phyloP scores from a whole-genome alignment of 2,797 vertebrate genomes.

The Vultur gryphus region DNA sequence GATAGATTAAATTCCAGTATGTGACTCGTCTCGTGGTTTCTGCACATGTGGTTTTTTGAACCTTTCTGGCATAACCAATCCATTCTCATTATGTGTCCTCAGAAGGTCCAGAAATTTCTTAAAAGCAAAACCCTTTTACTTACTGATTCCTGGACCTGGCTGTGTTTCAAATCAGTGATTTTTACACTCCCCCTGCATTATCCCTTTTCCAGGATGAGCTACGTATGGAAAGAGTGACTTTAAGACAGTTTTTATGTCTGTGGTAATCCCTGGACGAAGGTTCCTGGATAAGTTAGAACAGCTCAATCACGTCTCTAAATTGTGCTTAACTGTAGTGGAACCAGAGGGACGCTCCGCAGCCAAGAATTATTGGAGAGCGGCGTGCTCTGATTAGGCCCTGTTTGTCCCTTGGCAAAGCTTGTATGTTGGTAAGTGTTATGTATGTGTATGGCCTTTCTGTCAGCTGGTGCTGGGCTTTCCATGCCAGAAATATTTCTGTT shows the following conservation, averaged over 20 bases:
- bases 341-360: fast-evolving
- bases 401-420: constrained; percentile 1
- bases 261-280: not conserved
- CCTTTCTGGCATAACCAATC: not conserved
- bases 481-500: not conserved
- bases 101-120: not conserved
- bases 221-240: not conserved
- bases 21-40: not conserved
- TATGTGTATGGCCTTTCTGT: not conserved
- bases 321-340: not conserved
- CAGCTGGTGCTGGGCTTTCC: not conserved
- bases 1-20: not conserved
- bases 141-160: not conserved
- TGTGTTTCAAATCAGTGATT: not conserved
- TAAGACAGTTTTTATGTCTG: not conserved
- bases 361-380: not conserved
- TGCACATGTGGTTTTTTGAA: not conserved
- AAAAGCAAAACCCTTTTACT: not conserved
- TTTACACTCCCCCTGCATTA: not conserved
- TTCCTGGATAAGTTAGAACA: not conserved
- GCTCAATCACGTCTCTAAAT: not conserved
- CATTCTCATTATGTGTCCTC: not conserved
- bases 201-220: not conserved
- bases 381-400: not conserved
- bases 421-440: not conserved